Conservation (phyloP, 2,113 vertebrate genomes). For the Alligator mississippiensis region DNA sequence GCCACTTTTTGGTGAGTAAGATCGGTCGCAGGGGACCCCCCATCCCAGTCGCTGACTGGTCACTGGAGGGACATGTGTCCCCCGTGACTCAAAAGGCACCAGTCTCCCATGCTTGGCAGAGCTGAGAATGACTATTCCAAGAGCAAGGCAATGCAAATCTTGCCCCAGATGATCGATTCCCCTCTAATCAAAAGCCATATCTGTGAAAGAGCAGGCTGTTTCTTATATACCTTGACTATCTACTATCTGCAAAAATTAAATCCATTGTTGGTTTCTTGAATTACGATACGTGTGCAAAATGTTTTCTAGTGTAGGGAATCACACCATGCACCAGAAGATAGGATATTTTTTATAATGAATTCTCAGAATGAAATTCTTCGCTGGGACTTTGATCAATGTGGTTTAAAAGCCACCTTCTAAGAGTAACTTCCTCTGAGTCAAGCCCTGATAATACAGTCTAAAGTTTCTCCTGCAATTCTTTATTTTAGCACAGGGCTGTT, state of each 20-base stretch:
- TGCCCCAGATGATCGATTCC: neutral
- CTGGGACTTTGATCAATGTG: neutral
- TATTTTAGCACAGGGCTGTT: neutral
- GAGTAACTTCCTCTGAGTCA: accelerated
- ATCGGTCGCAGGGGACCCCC: no score
- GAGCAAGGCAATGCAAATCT: neutral
- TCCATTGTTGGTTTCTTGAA: neutral
- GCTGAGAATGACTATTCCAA: neutral
- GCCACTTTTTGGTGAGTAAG: no score
- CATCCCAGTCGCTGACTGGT: no score
- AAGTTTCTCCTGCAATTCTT: neutral
- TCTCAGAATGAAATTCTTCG: neutral
- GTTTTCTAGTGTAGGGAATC: neutral
- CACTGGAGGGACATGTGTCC: no score
- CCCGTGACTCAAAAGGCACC: no score
- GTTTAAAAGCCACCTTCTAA: accelerated
- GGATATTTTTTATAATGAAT: neutral
- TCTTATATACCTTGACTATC: accelerated
- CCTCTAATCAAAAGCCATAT: neutral
- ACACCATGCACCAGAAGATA: neutral
- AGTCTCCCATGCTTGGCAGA: neutral
- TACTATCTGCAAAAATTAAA: accelerated
- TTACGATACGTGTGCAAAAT: neutral
- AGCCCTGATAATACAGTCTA: neutral
- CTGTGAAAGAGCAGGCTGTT: neutral